phyloP scores from a whole-genome alignment of 2,888 invertebrate genomes.

The Epiblema foenella region DNA sequence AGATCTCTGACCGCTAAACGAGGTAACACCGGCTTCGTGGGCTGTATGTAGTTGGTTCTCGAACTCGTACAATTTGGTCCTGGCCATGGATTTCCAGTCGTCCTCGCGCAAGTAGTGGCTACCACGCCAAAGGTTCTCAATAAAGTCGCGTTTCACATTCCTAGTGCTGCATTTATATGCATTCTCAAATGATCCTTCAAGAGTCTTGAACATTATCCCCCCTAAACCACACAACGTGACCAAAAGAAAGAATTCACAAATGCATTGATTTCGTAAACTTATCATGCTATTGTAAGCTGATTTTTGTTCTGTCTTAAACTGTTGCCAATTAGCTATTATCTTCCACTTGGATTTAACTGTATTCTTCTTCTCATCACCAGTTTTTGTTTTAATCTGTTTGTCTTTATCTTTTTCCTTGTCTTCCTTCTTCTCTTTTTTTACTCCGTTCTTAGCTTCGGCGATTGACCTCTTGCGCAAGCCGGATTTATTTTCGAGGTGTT shows the following conservation, averaged over 20 bases:
- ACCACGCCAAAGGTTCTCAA: conserved; percentile 92
- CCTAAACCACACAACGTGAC: conserved; percentile 91
- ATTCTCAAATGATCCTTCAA: conserved; percentile 94
- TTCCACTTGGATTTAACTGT: conserved; percentile 71
- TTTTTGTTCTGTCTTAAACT: conserved; percentile 85
- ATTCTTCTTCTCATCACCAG: conserved; percentile 60
- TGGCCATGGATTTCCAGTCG: conserved; percentile 95
- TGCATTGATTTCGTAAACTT: conserved; percentile 86
- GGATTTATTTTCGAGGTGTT: conserved; percentile 57
- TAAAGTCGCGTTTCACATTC: conserved; percentile 93
- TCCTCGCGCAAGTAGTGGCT: conserved; percentile 94
- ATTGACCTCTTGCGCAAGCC: conserved; percentile 67
- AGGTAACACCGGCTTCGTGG: conserved; percentile 92
- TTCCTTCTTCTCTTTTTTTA: conserved; percentile 55
- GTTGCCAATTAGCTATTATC: conserved; percentile 81
- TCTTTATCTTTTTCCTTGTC: conserved; percentile 48
- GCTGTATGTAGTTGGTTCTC: conserved; percentile 94
- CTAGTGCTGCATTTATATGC: conserved; percentile 95
- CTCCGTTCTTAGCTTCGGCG: conserved; percentile 53
- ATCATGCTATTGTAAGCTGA: conserved; percentile 83
- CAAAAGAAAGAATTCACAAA: conserved; percentile 88
- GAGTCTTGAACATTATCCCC: conserved; percentile 91
- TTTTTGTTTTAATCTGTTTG: conserved; percentile 55
- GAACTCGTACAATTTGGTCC: conserved; percentile 91
- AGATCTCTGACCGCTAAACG: conserved; percentile 92